Evolutionary conservation across 1,140 invertebrate species (phyloP).

Genomic region (Chymomyza costata): DNA sequence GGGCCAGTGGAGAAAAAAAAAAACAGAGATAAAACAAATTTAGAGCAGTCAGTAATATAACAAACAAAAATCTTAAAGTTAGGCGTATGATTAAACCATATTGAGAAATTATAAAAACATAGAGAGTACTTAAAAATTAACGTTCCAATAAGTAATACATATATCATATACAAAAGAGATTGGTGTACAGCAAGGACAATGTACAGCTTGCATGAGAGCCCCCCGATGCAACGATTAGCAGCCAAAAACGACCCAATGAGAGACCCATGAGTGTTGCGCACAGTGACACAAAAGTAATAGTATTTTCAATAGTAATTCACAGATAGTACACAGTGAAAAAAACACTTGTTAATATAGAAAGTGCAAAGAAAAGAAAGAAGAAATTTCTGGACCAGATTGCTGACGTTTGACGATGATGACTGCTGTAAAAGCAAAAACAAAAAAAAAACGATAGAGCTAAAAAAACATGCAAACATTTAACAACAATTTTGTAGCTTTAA

Average conservation of each 20-base stretch:
- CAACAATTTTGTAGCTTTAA: slow-evolving; percentile 15
- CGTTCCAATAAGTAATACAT: slow-evolving; percentile 42
- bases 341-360: slow-evolving; percentile 20
- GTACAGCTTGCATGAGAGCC: no score
- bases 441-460: slow-evolving; percentile 8
- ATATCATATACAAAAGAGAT: slow-evolving; percentile 23
- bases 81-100: slow-evolving; percentile 29
- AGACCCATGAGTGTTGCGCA: no score
- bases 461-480: slow-evolving; percentile 29
- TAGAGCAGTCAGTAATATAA: slow-evolving; percentile 54
- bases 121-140: slow-evolving; percentile 30
- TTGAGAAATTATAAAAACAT: slow-evolving; percentile 20
- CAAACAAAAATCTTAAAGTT: slow-evolving; percentile 25
- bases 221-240: no score
- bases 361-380: slow-evolving; percentile 48
- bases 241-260: no score
- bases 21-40: slow-evolving; percentile 24
- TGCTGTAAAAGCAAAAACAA: not conserved
- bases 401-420: no score
- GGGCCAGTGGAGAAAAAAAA: slow-evolving; percentile 56
- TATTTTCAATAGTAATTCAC: no score
- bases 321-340: slow-evolving; percentile 1
- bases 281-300: not conserved
- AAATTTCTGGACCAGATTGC: slow-evolving; percentile 1
- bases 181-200: no score